Base-by-base conservation (phyloP, 2,888 invertebrate genomes). In the Ecliptopera silaceata region DNA sequence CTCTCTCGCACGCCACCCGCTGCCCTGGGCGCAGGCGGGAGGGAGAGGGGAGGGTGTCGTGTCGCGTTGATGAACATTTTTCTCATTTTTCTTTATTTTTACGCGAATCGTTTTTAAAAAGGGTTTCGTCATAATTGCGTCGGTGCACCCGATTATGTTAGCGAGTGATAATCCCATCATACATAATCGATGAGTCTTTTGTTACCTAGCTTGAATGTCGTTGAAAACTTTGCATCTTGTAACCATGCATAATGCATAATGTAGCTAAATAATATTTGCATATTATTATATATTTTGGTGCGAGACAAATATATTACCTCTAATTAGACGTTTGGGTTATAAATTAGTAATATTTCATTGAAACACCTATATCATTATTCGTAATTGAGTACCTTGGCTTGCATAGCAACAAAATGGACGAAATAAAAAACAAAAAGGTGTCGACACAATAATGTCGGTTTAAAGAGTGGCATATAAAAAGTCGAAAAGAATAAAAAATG, bases 61-160 rank as follows among this genome's bases (percentile, higher is more conserved):
- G 91, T 90, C 89, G 90, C 89, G 91, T 90, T 91, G 90, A 91
- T 90, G 90, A 90, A 89, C 89, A 88, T 90, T 91, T 89, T 90
- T 90, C 88, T 87, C 86, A 81, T 87, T 87, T 89, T 88, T 88
- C 85, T 82, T 84, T 88, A 86, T 84, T 89, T 90, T 88, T 87
- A 84, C 84, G 88, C 87, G 89, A 91, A 89, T 88, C 90, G 89
- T 86, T 91, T 90, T 90, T 90, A 88, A 91, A 78, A 81, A 88
- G 89, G 90, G 90, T 90, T 90, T 87, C 87, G 83, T 90, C 89
- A 91, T 91, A 90, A 90, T 91, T 88, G 88, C 88, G 82, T 84
- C 82, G 83, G 76, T 78, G 79, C 79, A 80, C 70, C 74, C 84
- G 85, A 88, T 90, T 87, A 90, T 84, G 83, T 84, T 82, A 76